Base-by-base conservation (phyloP, 2,113 vertebrate species). In the Larimichthys polyactis region DNA sequence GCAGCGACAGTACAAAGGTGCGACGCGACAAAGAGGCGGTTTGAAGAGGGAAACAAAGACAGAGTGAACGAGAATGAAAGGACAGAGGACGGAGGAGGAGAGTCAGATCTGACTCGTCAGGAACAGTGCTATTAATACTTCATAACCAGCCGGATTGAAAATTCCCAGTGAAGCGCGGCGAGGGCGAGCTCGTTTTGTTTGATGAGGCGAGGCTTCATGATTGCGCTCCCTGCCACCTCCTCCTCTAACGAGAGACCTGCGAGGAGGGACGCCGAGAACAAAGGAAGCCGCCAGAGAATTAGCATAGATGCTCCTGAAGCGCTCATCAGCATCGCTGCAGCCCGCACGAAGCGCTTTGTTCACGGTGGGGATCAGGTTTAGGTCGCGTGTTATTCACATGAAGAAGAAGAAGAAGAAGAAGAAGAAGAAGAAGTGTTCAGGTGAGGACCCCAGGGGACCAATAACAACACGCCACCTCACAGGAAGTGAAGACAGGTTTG, bases 41-140 rank as follows among this genome's bases (percentile, higher is more conserved):
- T 82, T 82, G 82, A 89, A 82, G 62, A 72, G 24, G 59, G 84
- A 82, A 62, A 89, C 88, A 90, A 87, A 76, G 87, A 77, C 11
- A 63, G 76, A 75, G 62, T 67, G 82, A 81, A 22, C 71, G 75
- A 76, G 72, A 87, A 81, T 81, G 68, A 83, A 81, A 77, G 75
- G 46, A 22, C 36, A 60, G 48, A 71, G 65, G 72, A 82, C 36
- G 27, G 71, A 36, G 54, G 68, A 68, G 62, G 62, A 75, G 72
- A 77, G 72, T 78, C 79, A 55, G 83, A 80, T 90, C 81, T 80
- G 81, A 81, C 88, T 88, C 83, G 73, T 89, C 68, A 84, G 80
- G 82, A 89, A 89, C 84, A 82, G 78, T 48, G 75, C 81, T 93
- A 91, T 94, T 91, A 93, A 93, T 95, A 92, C 87, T 92, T 93